phyloP scores from a whole-genome alignment of 2,113 vertebrate genomes.

The Solenodon paradoxus region DNA sequence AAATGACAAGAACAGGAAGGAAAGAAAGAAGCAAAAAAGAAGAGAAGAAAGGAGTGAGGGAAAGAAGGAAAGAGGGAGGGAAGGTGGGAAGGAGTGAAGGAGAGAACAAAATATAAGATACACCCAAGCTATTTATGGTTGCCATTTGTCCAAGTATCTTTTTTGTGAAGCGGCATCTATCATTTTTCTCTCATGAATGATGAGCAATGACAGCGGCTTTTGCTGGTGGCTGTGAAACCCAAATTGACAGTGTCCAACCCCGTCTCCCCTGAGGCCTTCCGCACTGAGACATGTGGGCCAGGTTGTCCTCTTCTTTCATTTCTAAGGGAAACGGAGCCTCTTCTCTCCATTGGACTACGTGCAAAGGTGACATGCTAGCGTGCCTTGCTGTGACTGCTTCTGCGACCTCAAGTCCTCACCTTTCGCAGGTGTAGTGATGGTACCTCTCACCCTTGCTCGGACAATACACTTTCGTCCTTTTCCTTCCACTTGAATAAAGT shows the following conservation, averaged over 20 bases:
- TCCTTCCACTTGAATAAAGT: not conserved
- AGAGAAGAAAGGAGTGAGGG: fast-evolving
- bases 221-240: not conserved
- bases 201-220: not conserved
- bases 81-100: fast-evolving
- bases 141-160: not conserved
- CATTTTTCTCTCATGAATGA: not conserved
- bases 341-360: fast-evolving
- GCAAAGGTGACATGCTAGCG: not conserved
- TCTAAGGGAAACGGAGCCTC: too few relatives aligned
- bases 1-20: not conserved
- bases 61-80: not conserved
- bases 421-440: fast-evolving
- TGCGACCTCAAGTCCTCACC: too few relatives aligned
- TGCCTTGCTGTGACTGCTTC: not conserved
- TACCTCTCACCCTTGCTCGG: fast-evolving
- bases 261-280: not conserved
- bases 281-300: not conserved
- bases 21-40: too few relatives aligned
- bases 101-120: not conserved
- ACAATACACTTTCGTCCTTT: not conserved
- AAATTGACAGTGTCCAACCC: not conserved
- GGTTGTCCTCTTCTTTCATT: not conserved
- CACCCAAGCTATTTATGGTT: not conserved
- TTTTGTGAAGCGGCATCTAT: not conserved